Percentiles rank a stretch among this genome's conserved stretches.
Evolutionary conservation across 2,113 vertebrate species (phyloP).

Genomic region (Takifugu bimaculatus): DNA sequence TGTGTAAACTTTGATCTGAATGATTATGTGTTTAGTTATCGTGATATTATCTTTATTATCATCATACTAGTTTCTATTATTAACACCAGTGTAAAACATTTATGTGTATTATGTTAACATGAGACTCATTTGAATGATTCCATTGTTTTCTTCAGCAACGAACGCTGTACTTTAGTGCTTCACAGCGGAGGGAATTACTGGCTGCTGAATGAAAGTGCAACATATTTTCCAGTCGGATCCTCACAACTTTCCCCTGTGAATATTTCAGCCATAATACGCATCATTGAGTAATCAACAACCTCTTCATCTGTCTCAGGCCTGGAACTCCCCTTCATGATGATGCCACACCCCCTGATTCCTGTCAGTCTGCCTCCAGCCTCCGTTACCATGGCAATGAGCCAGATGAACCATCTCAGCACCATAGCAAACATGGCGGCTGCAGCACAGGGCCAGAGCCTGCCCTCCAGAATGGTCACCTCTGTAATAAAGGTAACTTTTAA

Average conservation of each 20-base stretch:
- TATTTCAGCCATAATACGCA: conserved; percentile 50
- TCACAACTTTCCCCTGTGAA: conserved; percentile 51
- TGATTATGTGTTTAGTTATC: conserved; percentile 64
- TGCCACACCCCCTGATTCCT: conserved; percentile 98
- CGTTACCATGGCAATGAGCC: conserved; percentile 99
- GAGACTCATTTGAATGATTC: conserved; percentile 56
- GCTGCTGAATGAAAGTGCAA: conserved; percentile 37
- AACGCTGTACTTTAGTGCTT: neutral
- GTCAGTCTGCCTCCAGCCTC: conserved; percentile 99
- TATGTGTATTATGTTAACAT: conserved; percentile 67
- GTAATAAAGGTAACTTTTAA: conserved; percentile 92
- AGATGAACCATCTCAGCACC: conserved; percentile 99
- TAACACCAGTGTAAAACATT: conserved; percentile 71
- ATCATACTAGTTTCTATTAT: conserved; percentile 69
- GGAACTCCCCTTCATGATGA: conserved; percentile 99
- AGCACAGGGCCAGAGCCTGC: conserved; percentile 93
- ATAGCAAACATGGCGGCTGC: conserved; percentile 99
- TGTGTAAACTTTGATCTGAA: conserved; percentile 67
- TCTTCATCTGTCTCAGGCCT: conserved; percentile 78
- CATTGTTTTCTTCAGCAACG: conserved; percentile 31
- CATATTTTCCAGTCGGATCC: conserved; percentile 31
- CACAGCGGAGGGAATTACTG: conserved; percentile 42
- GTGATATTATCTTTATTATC: conserved; percentile 61
- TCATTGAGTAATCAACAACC: conserved; percentile 65
- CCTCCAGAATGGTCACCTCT: conserved; percentile 95